These are phyloP conservation scores for Callosobruchus maculatus DNA, from an alignment of 2,888 invertebrate genomes.

Conservation along the genomic window DNA sequence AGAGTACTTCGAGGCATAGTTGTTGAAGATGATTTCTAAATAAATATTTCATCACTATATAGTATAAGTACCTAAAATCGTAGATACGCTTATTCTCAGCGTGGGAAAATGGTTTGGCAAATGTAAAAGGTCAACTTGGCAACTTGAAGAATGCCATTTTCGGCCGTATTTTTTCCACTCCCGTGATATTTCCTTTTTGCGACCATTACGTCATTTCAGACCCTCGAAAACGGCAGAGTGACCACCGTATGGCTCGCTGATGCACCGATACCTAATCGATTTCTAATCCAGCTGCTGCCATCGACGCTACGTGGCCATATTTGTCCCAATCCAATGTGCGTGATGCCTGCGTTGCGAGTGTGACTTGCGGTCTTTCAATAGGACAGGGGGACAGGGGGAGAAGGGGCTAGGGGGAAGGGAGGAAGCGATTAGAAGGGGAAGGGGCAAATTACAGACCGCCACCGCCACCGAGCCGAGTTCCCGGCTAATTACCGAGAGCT, in stretches of 20 bases:
- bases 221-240: too few species aligned
- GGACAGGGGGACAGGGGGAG: too few species aligned
- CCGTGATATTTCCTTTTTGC: background rate
- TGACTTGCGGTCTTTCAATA: background rate
- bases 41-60: too few species aligned
- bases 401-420: too few species aligned
- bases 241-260: background rate
- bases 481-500: background rate
- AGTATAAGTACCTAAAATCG: too few species aligned
- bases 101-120: background rate
- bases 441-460: background rate
- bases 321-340: too few species aligned
- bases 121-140: background rate
- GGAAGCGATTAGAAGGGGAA: background rate
- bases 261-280: background rate
- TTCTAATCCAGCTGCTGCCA: background rate
- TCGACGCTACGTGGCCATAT: too few species aligned
- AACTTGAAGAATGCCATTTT: too few species aligned
- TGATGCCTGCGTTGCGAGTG: background rate
- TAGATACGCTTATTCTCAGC: too few species aligned
- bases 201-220: background rate
- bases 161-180: background rate
- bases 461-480: too few species aligned
- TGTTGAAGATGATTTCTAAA: too few species aligned
- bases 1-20: too few species aligned